Evolutionary conservation across 2,888 invertebrate species (phyloP), one percentile per base, ranked within the genome.

Genomic region (Shargacucullia verbasci): DNA sequence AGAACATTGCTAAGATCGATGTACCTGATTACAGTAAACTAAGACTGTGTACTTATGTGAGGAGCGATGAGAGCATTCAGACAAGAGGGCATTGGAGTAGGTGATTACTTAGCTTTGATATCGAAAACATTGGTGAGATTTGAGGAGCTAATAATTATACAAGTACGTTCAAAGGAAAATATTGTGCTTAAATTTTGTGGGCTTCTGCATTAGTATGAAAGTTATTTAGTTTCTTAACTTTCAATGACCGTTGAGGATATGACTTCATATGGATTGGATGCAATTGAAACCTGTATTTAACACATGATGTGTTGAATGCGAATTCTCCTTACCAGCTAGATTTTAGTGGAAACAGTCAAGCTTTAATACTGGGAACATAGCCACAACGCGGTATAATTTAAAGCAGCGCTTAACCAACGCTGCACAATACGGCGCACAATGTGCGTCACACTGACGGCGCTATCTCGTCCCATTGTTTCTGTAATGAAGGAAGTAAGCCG

Each of bases 391-490:
- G 15, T 35, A 50, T 49, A 20, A 40, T 20, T 27, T 25, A 25
- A 25, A 35, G 46, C 35, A 10, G 10, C 25, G 46, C 31, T 34
- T 25, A 47, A n/a, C n/a, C n/a, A n/a, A 8, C 49, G 40, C 8
- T 3, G 37, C 35, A 12, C n/a, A 6, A 9, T 29, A 29, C 29
- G 9, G 34, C 20, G 27, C 14, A 43, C 43, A 52, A 52, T 52
- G 35, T 20, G 50, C 41, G 50, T 52, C 43, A 43, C 50, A 37
- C 27, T 43, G 29, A 37, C 40, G 49, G 15, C 10, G n/a, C 29
- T 48, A 40, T 49, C 40, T 40, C 40, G 25, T 10, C 13, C 49
- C 33, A 34, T 49, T 49, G 40, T 49, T 33, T 13, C 40, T 25
- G 40, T 40, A 38, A 48, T 39, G 40, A 49, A 40, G 33, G 11